A percentile compares a stretch with the other conserved stretches of the same genome.
Evolutionary conservation across 2,797 vertebrate species (phyloP).

Genomic region (Cheirogaleus major): DNA sequence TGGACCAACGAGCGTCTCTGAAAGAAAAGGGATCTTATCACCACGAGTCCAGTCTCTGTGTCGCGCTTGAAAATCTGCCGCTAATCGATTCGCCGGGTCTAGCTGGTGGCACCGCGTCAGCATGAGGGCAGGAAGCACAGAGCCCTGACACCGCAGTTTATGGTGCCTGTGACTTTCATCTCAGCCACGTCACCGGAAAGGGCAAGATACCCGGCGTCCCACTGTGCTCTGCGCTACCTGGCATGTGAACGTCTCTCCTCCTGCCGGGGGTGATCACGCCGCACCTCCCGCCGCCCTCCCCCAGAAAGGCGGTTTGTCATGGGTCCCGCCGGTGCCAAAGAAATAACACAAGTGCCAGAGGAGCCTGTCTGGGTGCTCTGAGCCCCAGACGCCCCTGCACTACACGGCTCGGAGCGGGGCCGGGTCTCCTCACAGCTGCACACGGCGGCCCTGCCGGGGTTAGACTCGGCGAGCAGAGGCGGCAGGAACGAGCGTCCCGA

Average conservation of each 20-base stretch:
- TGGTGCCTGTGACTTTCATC: not conserved
- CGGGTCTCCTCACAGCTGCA: rapidly evolving
- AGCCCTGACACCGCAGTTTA: not conserved
- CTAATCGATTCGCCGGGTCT: not conserved
- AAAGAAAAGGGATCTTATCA: not conserved
- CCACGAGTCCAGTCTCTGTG: rapidly evolving
- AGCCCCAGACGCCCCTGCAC: not conserved
- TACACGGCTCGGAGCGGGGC: rapidly evolving
- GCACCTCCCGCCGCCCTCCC: not conserved
- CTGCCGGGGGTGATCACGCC: not conserved
- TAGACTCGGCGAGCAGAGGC: rapidly evolving
- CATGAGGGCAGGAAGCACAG: not conserved
- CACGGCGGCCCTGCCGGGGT: rapidly evolving
- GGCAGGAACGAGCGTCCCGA: rapidly evolving
- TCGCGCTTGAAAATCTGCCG: not conserved
- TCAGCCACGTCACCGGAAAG: rapidly evolving
- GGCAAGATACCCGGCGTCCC: not conserved
- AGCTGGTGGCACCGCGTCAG: rapidly evolving
- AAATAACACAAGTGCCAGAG: not conserved
- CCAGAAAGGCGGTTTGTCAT: rapidly evolving
- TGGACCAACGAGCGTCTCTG: rapidly evolving
- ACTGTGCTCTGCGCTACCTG: rapidly evolving
- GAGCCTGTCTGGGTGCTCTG: rapidly evolving
- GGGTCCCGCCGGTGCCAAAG: rapidly evolving
- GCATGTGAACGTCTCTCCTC: rapidly evolving